phyloP scores from a whole-genome alignment of 2,113 vertebrate genomes.

The Chaenocephalus aceratus region DNA sequence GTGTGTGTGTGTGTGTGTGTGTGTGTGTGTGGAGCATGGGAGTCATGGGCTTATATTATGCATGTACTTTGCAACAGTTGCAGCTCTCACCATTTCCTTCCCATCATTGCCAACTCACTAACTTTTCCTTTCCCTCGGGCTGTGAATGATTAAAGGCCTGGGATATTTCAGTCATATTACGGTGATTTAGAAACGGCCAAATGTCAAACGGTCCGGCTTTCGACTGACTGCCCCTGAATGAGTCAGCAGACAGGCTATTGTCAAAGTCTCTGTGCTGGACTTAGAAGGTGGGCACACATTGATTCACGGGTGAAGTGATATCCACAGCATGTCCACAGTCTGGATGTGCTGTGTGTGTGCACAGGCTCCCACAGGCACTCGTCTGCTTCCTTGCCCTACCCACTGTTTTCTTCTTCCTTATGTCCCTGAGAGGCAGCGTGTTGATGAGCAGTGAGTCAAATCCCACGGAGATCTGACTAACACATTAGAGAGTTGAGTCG shows the following conservation, averaged over 20 bases:
- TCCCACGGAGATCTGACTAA: conserved; percentile 3
- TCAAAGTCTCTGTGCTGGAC: conserved; percentile 39
- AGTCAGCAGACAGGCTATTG: conserved; percentile 36
- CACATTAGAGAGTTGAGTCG: conserved; percentile 12
- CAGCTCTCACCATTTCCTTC: neutral
- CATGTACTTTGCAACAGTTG: neutral
- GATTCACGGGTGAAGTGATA: conserved; percentile 1
- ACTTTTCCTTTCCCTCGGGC: conserved; percentile 13
- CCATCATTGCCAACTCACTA: neutral
- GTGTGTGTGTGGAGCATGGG: neutral
- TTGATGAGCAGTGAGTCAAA: conserved; percentile 11
- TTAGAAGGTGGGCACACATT: conserved; percentile 15
- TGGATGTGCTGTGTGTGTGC: neutral
- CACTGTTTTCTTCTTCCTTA: neutral
- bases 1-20: neutral
- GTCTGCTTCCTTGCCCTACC: neutral
- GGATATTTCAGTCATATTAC: conserved; percentile 45
- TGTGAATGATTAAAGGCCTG: conserved; percentile 33
- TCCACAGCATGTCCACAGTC: conserved; percentile 13
- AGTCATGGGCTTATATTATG: neutral
- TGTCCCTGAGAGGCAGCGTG: neutral
- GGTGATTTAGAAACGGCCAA: conserved; percentile 37
- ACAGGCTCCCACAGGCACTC: conserved; percentile 3
- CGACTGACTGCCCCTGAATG: conserved; percentile 33
- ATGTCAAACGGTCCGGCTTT: conserved; percentile 38